A percentile compares a stretch with the other conserved stretches of the same genome.
Conservation (phyloP, 2,113 vertebrate species). For the Peromyscus leucopus region DNA sequence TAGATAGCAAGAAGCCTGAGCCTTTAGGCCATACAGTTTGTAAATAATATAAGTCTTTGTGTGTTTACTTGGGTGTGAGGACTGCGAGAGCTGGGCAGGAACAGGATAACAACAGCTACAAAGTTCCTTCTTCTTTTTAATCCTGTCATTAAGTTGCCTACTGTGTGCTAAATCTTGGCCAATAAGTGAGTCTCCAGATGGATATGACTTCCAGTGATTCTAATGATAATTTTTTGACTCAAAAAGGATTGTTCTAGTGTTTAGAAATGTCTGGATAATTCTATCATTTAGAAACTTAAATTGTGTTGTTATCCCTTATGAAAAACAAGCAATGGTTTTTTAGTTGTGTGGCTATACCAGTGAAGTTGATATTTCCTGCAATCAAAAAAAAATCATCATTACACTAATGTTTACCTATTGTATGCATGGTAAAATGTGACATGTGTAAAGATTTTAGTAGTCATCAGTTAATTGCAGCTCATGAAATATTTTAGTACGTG, state of each 20-base stretch:
- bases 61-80: too few relatives aligned
- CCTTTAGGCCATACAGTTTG: too few relatives aligned
- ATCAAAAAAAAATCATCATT: conserved; percentile 17
- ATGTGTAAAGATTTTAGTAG: conserved; percentile 11
- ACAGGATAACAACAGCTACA: too few relatives aligned
- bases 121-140: not conserved
- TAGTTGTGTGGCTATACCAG: not conserved
- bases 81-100: too few relatives aligned
- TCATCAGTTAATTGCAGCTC: not conserved
- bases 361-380: not conserved
- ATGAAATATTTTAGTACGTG: conserved; percentile 11
- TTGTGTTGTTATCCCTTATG: not conserved
- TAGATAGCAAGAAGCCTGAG: too few relatives aligned
- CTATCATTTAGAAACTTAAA: conserved; percentile 36
- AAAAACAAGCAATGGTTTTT: conserved; percentile 38
- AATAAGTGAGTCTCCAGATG: not conserved
- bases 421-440: not conserved
- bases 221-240: conserved; percentile 12
- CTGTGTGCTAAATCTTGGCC: not conserved
- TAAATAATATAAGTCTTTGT: too few relatives aligned
- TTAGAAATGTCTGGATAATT: not conserved
- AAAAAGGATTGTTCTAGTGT: not conserved
- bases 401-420: not conserved
- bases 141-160: not conserved
- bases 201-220: not conserved